Evolutionary conservation across 1,140 invertebrate species (phyloP).

Genomic region (Polypedilum pembai): DNA sequence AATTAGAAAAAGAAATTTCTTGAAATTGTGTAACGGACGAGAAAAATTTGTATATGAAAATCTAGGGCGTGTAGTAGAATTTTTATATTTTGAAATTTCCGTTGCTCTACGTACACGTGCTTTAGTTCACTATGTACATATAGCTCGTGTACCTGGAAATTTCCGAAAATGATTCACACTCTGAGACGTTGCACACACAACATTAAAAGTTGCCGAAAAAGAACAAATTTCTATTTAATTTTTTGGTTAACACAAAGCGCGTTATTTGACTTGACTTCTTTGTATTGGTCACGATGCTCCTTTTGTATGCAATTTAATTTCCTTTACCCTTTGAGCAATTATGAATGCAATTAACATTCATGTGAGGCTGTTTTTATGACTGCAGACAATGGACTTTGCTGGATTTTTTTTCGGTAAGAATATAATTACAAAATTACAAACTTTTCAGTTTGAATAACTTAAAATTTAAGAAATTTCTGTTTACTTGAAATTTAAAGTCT

Average conservation of each 20-base stretch:
- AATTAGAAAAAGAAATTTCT: too few species aligned
- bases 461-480: too few species aligned
- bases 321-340: slow-evolving; percentile 1
- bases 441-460: too few species aligned
- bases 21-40: not conserved
- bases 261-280: slow-evolving; percentile 13
- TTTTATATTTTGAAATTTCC: not conserved
- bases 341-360: slow-evolving; percentile 23
- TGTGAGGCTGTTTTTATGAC: slow-evolving; percentile 1
- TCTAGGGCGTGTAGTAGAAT: not conserved
- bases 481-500: too few species aligned
- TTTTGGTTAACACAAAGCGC: slow-evolving; percentile 2
- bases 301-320: slow-evolving; percentile 19
- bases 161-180: slow-evolving; percentile 13
- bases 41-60: not conserved
- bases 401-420: not conserved
- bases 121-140: not conserved
- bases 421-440: slow-evolving; percentile 13
- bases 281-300: not conserved
- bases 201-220: slow-evolving; percentile 22
- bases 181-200: not conserved
- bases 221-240: slow-evolving; percentile 21
- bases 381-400: not conserved
- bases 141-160: not conserved
- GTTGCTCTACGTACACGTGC: not conserved